Evolutionary conservation across 1,140 invertebrate genomes (phyloP), one percentile per base, ranked within the genome.

Genomic region (Bicyclus anynana): DNA sequence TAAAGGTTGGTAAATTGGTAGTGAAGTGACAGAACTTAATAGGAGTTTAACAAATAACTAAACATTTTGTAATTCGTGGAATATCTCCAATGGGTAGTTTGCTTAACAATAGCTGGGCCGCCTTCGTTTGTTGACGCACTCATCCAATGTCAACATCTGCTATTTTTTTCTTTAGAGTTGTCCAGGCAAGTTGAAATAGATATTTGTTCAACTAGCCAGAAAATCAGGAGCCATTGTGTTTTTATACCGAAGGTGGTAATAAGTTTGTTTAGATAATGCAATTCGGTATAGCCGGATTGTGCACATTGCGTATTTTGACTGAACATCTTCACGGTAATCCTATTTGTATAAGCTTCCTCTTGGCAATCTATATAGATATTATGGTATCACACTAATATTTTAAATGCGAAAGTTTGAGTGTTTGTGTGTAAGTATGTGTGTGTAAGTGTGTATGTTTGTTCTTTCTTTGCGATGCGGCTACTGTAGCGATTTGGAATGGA

Each of bases 161-260:
- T 60, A 14, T 80, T 86, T 85, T 83, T 81, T 84, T 55, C 65
- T 53, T 26, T 47, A 59, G 51, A 67, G 53, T 57, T 59, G 67
- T 72, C 69, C 69, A 71, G 65, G 59, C 52, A 68, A 62, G 62
- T 74, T 81, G 78, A 83, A 84, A 86, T 80, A 76, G 74, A 80
- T 86, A 82, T 84, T 86, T 88, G 83, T 84, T 75, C 81, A 84
- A 88, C 79, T 86, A 83, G 74, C 83, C 81, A 88, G 79, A 88
- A 88, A 88, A 88, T 88, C 80, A 66, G 74, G 20, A 77, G 67
- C 72, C 59, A 72, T 87, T 83, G 79, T 87, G 62, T 75, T 77
- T 74, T 74, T 72, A 62, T 72, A 17, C 51, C 51, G 67, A 77
- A 80, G 69, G 72, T 78, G 83, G 74, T 76, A 78, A 83, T 76